Evolutionary conservation across 2,113 vertebrate genomes (phyloP).

Genomic region (Azemiops feae): DNA sequence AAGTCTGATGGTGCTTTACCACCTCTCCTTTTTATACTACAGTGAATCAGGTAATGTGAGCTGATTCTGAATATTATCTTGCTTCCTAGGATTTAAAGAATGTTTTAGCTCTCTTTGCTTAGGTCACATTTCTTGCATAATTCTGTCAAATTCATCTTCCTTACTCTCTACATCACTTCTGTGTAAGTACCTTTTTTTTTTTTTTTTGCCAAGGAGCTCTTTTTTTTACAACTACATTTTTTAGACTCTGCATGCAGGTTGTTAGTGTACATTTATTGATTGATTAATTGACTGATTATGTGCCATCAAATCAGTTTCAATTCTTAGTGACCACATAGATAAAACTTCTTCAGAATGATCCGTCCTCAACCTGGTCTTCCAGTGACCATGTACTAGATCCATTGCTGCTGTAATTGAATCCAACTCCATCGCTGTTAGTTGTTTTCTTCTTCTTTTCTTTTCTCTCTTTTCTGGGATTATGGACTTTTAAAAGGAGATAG

Average conservation of each 20-base stretch:
- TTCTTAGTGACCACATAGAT: neutral
- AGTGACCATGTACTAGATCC: neutral
- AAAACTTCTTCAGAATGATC: neutral
- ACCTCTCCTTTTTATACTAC: neutral
- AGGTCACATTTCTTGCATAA: neutral
- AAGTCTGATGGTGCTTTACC: neutral
- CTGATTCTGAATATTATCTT: neutral
- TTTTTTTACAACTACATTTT: neutral
- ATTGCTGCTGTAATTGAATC: neutral
- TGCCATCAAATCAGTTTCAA: neutral
- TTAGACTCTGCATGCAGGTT: neutral
- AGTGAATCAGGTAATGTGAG: neutral
- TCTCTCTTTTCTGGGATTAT: neutral
- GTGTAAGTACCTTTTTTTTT: neutral
- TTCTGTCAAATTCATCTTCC: neutral
- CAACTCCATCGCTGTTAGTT: neutral
- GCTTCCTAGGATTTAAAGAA: neutral
- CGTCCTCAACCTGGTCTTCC: neutral
- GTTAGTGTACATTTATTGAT: neutral
- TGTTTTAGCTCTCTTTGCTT: neutral
- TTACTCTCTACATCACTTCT: neutral
- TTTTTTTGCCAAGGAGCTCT: neutral
- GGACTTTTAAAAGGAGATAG: neutral
- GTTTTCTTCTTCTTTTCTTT: neutral
- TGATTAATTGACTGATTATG: neutral